Conservation (phyloP, 2,888 invertebrate species). For the Anaspis maculata region DNA sequence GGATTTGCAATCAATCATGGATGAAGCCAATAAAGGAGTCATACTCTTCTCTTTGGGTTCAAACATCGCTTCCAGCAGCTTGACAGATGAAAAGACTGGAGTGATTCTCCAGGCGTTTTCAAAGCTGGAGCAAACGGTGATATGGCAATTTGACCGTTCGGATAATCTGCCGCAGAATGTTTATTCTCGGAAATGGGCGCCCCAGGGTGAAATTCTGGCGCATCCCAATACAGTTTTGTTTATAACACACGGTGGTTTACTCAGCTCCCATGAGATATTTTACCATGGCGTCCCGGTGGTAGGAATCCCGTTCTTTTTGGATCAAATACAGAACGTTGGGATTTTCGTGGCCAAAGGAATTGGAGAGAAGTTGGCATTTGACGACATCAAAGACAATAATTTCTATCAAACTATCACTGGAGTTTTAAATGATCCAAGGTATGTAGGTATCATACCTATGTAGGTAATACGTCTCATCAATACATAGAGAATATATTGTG, state of each 20-base stretch:
- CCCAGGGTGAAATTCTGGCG: constrained; percentile 37
- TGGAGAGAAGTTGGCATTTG: constrained; percentile 19
- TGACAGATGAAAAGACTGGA: constrained; percentile 23
- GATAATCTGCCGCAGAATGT: constrained; percentile 35
- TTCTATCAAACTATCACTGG: constrained; percentile 17
- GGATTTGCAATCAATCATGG: constrained; percentile 32
- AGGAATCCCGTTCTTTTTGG: constrained; percentile 21
- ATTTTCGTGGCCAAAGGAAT: constrained; percentile 24
- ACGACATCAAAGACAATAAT: constrained; percentile 18
- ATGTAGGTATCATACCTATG: too few species aligned
- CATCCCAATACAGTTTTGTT: constrained; percentile 25
- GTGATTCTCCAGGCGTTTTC: constrained; percentile 32
- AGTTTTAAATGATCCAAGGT: constrained; percentile 21
- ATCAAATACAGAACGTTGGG: constrained; percentile 26
- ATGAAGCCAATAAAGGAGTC: constrained; percentile 34
- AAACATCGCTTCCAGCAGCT: constrained; percentile 28
- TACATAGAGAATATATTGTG: too few species aligned
- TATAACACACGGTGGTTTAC: constrained; percentile 22
- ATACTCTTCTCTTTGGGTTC: constrained; percentile 38
- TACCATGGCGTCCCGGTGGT: constrained; percentile 22
- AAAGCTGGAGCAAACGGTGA: constrained; percentile 33
- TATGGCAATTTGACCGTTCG: constrained; percentile 39
- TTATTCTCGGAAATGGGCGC: constrained; percentile 36
- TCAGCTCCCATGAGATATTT: constrained; percentile 23
- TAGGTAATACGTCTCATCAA: too few species aligned